phyloP scores from a whole-genome alignment of 2,797 vertebrate genomes.

The Hydrocynus forskahlii region DNA sequence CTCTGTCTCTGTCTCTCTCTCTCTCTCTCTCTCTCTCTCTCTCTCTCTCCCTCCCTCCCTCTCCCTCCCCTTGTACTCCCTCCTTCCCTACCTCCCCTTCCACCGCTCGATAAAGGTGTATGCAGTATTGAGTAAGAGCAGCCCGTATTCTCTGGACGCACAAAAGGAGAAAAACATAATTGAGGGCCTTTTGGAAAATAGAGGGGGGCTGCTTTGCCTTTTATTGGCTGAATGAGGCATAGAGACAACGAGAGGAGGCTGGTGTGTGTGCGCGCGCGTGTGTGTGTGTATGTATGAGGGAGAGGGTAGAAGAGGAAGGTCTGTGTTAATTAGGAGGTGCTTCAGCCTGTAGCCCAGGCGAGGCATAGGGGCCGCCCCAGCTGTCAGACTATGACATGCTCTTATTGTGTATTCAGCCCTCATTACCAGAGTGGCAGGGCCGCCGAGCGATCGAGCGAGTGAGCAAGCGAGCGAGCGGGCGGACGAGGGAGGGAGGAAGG shows the following conservation, averaged over 20 bases:
- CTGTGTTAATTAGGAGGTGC: slow-evolving; percentile 86
- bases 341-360: slow-evolving; percentile 80
- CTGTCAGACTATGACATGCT: slow-evolving; percentile 84
- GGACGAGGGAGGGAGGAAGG: slow-evolving; percentile 4
- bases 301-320: slow-evolving; percentile 56
- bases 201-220: slow-evolving; percentile 71
- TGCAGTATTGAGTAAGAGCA: slow-evolving; percentile 58
- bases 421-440: slow-evolving; percentile 76
- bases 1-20: slow-evolving; percentile 8
- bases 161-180: slow-evolving; percentile 81
- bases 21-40: background rate
- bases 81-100: background rate
- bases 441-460: slow-evolving; percentile 47
- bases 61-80: background rate
- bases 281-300: slow-evolving; percentile 31
- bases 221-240: slow-evolving; percentile 74
- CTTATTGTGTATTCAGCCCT: slow-evolving; percentile 84
- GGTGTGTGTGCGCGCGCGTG: slow-evolving; percentile 42
- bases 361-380: slow-evolving; percentile 81
- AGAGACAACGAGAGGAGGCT: slow-evolving; percentile 65
- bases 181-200: slow-evolving; percentile 74
- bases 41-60: background rate
- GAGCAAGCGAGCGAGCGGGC: slow-evolving; percentile 28
- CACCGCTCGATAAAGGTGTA: slow-evolving; percentile 54
- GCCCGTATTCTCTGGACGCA: slow-evolving; percentile 60